Base-by-base conservation (phyloP, 1,140 invertebrate species). In the Zophobas atratus region DNA sequence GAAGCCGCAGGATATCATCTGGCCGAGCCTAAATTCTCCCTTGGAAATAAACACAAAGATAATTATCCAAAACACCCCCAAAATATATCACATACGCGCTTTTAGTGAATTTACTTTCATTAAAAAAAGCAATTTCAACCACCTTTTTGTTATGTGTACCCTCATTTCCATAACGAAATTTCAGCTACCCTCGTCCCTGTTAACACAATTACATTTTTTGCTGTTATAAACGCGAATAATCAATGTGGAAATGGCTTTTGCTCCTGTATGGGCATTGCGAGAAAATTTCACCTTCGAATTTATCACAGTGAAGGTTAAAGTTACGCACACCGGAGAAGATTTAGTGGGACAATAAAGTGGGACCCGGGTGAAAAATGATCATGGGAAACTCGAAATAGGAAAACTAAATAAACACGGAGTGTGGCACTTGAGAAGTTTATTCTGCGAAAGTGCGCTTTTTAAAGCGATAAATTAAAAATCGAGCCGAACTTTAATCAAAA, bases 201-300 rank as follows among this genome's bases (percentile, higher is more conserved):
- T 51, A 51, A 20, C 43, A 51, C 49, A 51, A 20, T 51, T 51
- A 51, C n/a, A 51, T 51, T 6, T 51, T 51, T 51, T 20, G 2
- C 2, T 2, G 49, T n/a, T 51, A 20, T 20, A 20, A 20, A 20
- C 49, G 2, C 6, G 49, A 51, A 63, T 63, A 63, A 63, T 63
- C 35, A 39, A 63, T 67, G 38, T 20, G 60, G 60, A 67, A 67
- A 32, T 43, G 36, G 57, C 57, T 63, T 39, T 63, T 39, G 36
- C 38, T 63, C 39, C 35, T 39, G 35, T 63, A 20, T 2, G 39
- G 8, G 34, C 57, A 20, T 20, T 20, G 20, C 20, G 20, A 5
- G 3, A 67, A 41, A 67, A 67, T 67, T 39, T 32, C 60, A 5
- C 38, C 36, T 67, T 36, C 33, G n/a, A 36, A 67, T 67, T 67